These are phyloP conservation scores for Dolichomitus sp. DNA, from an alignment of 2,888 invertebrate species.

Conservation along the genomic window DNA sequence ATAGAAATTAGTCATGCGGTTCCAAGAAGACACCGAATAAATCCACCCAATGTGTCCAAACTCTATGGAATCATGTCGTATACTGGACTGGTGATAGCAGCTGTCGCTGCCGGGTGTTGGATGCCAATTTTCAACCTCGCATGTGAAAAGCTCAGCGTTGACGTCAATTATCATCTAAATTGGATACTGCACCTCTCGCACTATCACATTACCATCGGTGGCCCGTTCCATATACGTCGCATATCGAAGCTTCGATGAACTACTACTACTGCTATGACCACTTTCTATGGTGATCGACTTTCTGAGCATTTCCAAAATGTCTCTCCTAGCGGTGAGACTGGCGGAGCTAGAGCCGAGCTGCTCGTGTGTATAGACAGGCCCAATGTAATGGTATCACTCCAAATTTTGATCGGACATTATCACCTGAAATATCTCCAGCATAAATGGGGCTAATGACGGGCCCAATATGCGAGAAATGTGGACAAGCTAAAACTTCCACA, in stretches of 20 bases:
- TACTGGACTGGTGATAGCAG: neutral
- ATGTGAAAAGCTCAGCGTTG: constrained; percentile 24
- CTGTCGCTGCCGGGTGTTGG: neutral
- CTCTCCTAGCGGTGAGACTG: neutral
- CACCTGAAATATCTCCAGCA: too few relatives aligned
- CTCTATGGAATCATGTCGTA: constrained; percentile 5
- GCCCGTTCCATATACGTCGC: constrained; percentile 22
- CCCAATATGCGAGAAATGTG: too few relatives aligned
- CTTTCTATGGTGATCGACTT: neutral
- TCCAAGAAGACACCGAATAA: neutral
- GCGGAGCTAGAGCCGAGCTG: too few relatives aligned
- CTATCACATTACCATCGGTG: constrained; percentile 44
- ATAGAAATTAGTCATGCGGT: neutral
- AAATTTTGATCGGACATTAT: too few relatives aligned
- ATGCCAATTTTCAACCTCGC: constrained; percentile 39
- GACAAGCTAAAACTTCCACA: too few relatives aligned
- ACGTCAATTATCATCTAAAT: constrained; percentile 73
- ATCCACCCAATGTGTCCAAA: constrained; percentile 2
- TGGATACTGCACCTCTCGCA: constrained; percentile 62
- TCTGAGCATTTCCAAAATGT: neutral
- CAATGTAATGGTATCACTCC: too few relatives aligned
- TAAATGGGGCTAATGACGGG: too few relatives aligned
- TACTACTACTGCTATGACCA: neutral
- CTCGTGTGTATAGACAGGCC: too few relatives aligned
- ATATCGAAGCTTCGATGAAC: neutral